Base-by-base conservation (phyloP, 2,888 invertebrate species). In the Dicycla oo region DNA sequence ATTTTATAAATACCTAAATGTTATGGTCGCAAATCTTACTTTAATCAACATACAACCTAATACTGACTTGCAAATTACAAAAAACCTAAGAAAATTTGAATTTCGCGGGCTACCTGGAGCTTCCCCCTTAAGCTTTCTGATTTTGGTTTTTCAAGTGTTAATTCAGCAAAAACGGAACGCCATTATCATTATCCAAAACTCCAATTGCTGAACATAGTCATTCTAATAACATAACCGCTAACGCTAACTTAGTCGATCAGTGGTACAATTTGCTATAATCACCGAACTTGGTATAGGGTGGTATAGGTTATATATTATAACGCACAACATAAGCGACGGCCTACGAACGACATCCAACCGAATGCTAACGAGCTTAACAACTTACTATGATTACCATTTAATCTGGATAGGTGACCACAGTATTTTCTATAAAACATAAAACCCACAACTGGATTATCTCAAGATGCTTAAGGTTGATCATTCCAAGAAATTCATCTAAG, bases 291-390 rank as follows among this genome's bases (percentile, higher is more conserved):
- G 54, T 26, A 49, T n/a, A n/a, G n/a, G n/a, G n/a, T n/a, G n/a
- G 45, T 34, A 34, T 38, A 8, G 38, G 38, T 38, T 38, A 38
- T 4, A 30, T 34, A 34, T 34, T 34, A 34, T 8, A 38, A 38
- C 38, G 38, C 38, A 38, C 5, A 38, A 34, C 40, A 30, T 78
- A 34, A 54, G 34, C 7, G 60, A 18, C 26, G 54, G 54, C 45
- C 20, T 61, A 26, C 49, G 58, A 49, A 60, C 71, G 60, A 54
- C 60, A 2, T 5, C 47, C 20, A 2, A 8, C 47, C 20, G 47
- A 79, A 72, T 74, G 61, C 60, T 61, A 73, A 74, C 54, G 43
- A 79, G 79, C 58, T 72, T n/a, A 71, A 34, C 38, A 58, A 78
- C 53, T 60, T 78, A 47, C 51, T 53, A 34, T 26, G 43, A 49